A percentile compares a stretch with the other conserved stretches of the same genome.
These are phyloP conservation scores for Muschampia plurimacula DNA, from an alignment of 2,888 invertebrate species.

Conservation along the genomic window DNA sequence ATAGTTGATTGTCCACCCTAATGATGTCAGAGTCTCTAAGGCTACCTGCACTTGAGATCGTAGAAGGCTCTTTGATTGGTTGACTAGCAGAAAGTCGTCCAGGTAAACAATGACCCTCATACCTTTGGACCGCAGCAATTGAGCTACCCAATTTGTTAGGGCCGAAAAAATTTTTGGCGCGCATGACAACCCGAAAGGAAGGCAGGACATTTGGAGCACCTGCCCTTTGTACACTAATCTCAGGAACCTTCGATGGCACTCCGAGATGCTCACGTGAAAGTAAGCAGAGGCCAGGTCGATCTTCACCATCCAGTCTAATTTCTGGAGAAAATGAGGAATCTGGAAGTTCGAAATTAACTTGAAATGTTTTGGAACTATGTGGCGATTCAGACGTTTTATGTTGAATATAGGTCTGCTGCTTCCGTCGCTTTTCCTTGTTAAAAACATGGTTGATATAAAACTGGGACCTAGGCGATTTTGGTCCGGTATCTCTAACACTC, in stretches of 20 bases:
- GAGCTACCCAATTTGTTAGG: conserved; percentile 1
- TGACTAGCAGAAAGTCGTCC: conserved; percentile 1
- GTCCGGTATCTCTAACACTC: background rate
- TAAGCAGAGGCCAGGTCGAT: background rate
- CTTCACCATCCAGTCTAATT: conserved; percentile 32
- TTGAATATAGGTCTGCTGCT: background rate
- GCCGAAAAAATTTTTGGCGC: background rate
- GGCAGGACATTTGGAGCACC: background rate
- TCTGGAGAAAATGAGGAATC: conserved; percentile 19
- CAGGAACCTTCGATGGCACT: background rate
- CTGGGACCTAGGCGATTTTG: background rate
- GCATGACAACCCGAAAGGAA: background rate
- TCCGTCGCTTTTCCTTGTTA: background rate
- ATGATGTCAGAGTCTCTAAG: background rate
- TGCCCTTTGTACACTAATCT: background rate
- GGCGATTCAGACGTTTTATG: background rate
- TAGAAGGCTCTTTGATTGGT: background rate
- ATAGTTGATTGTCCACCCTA: background rate
- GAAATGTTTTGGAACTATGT: background rate
- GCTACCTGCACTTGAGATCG: background rate
- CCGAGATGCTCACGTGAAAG: background rate
- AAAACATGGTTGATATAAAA: background rate
- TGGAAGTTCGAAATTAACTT: background rate
- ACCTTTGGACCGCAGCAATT: background rate
- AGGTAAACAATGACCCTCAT: background rate